A percentile compares a stretch with the other conserved stretches of the same genome.
Evolutionary conservation across 2,888 invertebrate genomes (phyloP).

Genomic region (Drosophila yooni): DNA sequence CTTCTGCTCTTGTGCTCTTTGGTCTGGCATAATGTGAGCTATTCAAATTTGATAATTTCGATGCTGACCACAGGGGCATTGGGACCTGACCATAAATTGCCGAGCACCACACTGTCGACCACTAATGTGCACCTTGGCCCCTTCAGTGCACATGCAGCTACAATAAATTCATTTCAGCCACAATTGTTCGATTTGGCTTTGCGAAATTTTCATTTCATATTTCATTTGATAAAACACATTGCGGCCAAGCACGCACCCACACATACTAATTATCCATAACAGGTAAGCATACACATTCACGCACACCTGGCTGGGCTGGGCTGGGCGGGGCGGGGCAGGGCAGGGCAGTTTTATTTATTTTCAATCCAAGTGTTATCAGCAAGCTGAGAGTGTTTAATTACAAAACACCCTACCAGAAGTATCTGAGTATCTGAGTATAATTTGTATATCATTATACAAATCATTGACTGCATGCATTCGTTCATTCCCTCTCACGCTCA

Average conservation of each 20-base stretch:
- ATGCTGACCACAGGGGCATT: conserved; percentile 11
- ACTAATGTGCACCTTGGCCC: neutral
- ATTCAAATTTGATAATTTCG: conserved; percentile 14
- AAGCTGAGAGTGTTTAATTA: neutral
- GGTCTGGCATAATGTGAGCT: conserved; percentile 4
- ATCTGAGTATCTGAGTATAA: neutral
- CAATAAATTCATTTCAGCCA: conserved; percentile 39
- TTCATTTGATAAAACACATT: conserved; percentile 42
- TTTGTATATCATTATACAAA: neutral
- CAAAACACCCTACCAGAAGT: neutral
- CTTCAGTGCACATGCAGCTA: conserved; percentile 16
- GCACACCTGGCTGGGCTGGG: neutral
- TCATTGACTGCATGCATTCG: too few species aligned
- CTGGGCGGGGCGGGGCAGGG: neutral
- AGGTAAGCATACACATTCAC: too few species aligned
- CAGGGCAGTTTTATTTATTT: conserved; percentile 2
- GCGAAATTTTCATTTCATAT: conserved; percentile 18
- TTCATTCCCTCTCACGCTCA: neutral
- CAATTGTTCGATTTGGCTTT: conserved; percentile 12
- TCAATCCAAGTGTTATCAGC: neutral
- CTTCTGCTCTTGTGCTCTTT: neutral
- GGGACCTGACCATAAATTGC: conserved; percentile 34
- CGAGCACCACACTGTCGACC: conserved; percentile 9
- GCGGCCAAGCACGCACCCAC: neutral
- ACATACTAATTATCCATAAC: conserved; percentile 25